Evolutionary conservation across 2,113 vertebrate genomes (phyloP).

Genomic region (Planiliza haematocheilus): DNA sequence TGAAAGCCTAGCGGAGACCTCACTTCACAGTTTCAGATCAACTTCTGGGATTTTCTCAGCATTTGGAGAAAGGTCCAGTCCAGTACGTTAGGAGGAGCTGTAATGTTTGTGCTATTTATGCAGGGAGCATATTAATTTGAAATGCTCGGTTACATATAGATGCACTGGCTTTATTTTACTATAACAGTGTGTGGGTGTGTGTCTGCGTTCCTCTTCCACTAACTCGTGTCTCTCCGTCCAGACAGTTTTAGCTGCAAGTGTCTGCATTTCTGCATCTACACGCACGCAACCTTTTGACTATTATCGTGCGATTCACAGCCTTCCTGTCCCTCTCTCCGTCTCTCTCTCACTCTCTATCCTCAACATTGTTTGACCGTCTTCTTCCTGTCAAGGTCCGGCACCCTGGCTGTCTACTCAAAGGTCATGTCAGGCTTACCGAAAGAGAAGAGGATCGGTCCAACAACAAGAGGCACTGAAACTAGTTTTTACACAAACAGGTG

Average conservation of each 20-base stretch:
- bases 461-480: conserved; percentile 46
- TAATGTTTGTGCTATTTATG: too few species aligned
- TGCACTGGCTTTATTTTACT: not conserved
- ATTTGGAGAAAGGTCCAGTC: conserved; percentile 10
- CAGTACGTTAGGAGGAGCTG: too few species aligned
- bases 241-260: conserved; percentile 13
- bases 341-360: conserved; percentile 2
- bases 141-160: not conserved
- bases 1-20: conserved; percentile 26
- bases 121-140: too few species aligned
- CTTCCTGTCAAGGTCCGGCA: not conserved
- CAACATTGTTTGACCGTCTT: not conserved
- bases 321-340: conserved; percentile 23
- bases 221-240: not conserved
- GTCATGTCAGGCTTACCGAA: conserved; percentile 20
- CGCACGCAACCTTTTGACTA: not conserved
- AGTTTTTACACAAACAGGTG: not conserved
- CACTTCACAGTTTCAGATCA: conserved; percentile 51
- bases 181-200: conserved; percentile 1
- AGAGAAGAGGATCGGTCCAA: conserved; percentile 28
- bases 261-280: conserved; percentile 3
- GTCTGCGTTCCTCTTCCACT: not conserved
- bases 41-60: conserved; percentile 5
- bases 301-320: not conserved
- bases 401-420: conserved; percentile 6